Percentiles rank a stretch among this genome's conserved stretches.
These are phyloP conservation scores for Tenthredo distinguenda DNA, from an alignment of 2,888 invertebrate genomes.

Conservation along the genomic window DNA sequence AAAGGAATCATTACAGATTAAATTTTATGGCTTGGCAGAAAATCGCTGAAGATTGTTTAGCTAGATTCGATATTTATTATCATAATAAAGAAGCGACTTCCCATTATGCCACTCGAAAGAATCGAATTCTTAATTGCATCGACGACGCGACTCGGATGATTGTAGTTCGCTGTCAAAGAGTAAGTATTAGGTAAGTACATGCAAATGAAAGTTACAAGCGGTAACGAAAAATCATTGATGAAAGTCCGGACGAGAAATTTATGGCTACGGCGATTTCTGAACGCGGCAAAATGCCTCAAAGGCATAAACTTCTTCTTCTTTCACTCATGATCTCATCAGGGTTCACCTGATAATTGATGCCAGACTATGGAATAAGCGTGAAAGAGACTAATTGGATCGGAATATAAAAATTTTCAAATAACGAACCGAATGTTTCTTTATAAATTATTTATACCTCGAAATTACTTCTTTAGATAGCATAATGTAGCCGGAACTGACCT, in stretches of 20 bases:
- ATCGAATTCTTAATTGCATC: neutral
- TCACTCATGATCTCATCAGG: conserved; percentile 20
- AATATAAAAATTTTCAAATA: too few species aligned
- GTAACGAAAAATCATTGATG: neutral
- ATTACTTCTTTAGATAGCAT: neutral
- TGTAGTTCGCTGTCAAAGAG: neutral
- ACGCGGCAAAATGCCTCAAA: neutral
- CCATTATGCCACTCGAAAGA: neutral
- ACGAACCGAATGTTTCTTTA: neutral
- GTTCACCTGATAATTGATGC: neutral
- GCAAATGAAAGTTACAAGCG: neutral
- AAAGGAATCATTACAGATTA: neutral
- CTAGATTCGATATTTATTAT: neutral
- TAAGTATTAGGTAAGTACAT: neutral
- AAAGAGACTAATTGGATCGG: neutral
- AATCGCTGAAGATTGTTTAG: neutral
- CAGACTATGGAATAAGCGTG: neutral
- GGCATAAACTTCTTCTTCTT: neutral
- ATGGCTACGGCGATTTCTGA: neutral
- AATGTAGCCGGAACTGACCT: neutral
- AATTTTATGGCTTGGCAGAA: neutral
- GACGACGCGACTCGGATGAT: neutral
- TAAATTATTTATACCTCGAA: neutral
- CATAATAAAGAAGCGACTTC: neutral
- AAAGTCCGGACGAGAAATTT: neutral